Evolutionary conservation across 2,888 invertebrate species (phyloP).

Genomic region (Drosophila anceps): DNA sequence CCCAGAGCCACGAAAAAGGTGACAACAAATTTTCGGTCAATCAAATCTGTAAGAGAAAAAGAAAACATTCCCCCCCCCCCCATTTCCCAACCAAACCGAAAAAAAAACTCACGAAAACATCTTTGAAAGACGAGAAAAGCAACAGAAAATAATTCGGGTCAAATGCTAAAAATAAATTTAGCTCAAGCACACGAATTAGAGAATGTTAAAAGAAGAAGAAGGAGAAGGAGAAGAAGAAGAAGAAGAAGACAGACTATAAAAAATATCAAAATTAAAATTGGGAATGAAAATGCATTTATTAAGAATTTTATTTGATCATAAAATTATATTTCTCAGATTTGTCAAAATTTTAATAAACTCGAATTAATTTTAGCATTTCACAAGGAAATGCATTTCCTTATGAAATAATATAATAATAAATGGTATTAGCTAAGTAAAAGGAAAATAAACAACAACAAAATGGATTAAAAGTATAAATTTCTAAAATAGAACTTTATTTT

Average conservation of each 20-base stretch:
- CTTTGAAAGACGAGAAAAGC: constrained; percentile 21
- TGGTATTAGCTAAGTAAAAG: too few species aligned
- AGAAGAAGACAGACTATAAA: background rate
- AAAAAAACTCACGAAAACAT: background rate
- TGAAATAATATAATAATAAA: too few species aligned
- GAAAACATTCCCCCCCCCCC: too few species aligned
- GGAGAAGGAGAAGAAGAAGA: constrained; percentile 5
- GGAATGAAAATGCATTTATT: background rate
- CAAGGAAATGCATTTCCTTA: background rate
- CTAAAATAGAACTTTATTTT: too few species aligned
- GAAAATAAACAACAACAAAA: background rate
- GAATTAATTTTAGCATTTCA: background rate
- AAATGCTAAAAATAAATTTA: constrained; percentile 56
- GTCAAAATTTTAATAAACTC: background rate
- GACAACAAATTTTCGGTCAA: constrained; percentile 31
- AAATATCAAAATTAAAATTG: background rate
- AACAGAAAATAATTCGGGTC: constrained; percentile 53
- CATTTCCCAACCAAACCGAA: constrained; percentile 20
- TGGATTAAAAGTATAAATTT: too few species aligned
- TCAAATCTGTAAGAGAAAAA: constrained; percentile 20
- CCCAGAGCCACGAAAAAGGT: constrained; percentile 30
- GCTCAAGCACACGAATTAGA: constrained; percentile 13
- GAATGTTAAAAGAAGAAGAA: constrained; percentile 23
- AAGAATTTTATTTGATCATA: background rate
- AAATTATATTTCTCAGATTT: background rate